phyloP scores from a whole-genome alignment of 1,140 invertebrate species.

The Temnothorax curvispinosus region DNA sequence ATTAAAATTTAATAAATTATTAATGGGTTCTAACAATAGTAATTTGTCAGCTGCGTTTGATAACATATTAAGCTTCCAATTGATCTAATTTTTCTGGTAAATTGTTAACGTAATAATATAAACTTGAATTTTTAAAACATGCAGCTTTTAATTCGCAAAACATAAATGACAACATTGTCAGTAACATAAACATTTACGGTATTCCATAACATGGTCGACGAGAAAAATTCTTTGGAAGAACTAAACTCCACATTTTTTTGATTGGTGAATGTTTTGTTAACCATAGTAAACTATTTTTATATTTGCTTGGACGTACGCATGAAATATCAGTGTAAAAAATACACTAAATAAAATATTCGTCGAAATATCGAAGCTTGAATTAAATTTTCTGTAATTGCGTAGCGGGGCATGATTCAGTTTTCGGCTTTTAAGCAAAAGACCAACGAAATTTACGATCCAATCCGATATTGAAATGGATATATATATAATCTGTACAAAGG shows the following conservation, averaged over 20 bases:
- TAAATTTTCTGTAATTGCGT: constrained; percentile 35
- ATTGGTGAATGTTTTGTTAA: constrained; percentile 14
- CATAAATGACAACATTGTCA: background rate
- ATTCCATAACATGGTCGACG: background rate
- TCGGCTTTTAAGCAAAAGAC: constrained; percentile 48
- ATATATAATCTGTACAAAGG: constrained; percentile 34
- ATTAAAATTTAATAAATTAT: background rate
- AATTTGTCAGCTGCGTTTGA: background rate
- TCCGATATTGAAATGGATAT: constrained; percentile 35
- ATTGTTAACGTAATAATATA: background rate
- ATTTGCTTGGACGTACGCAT: background rate
- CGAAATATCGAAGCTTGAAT: constrained; percentile 40
- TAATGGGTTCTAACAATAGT: background rate
- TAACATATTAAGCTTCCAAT: background rate
- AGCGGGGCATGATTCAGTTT: constrained; percentile 27
- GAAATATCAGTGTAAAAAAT: constrained; percentile 39
- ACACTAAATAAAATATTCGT: constrained; percentile 29
- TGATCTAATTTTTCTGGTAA: background rate
- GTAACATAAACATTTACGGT: background rate
- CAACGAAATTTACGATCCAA: constrained; percentile 52
- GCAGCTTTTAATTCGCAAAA: background rate
- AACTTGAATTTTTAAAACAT: background rate
- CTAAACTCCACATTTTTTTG: background rate
- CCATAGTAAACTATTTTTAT: constrained; percentile 11
- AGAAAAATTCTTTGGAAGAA: background rate